A percentile compares a stretch with the other conserved stretches of the same genome.
These are phyloP conservation scores for Pterocles burchelli DNA, from an alignment of 2,113 vertebrate species.

Conservation along the genomic window DNA sequence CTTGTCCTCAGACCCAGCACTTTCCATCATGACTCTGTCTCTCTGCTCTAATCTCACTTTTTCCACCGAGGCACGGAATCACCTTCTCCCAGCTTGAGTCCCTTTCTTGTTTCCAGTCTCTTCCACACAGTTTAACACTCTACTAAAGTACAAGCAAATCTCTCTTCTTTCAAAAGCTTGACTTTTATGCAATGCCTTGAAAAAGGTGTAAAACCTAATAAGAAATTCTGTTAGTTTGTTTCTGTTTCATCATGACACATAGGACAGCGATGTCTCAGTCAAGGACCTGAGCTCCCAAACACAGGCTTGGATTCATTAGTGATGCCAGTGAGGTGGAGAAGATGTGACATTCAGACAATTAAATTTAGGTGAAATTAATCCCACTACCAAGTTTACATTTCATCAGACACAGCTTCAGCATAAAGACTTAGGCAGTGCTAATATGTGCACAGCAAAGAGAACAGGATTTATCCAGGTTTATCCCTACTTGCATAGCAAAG, in stretches of 20 bases:
- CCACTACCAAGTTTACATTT: neutral
- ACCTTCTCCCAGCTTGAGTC: neutral
- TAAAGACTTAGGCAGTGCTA: neutral
- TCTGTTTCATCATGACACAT: neutral
- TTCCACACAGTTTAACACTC: neutral
- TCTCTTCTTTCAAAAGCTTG: neutral
- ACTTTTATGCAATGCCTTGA: neutral
- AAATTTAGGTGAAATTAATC: neutral
- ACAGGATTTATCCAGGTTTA: neutral
- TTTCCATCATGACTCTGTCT: rapidly evolving
- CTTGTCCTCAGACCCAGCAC: rapidly evolving
- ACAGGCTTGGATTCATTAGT: neutral
- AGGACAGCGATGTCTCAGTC: neutral
- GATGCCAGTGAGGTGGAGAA: neutral
- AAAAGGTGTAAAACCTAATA: neutral
- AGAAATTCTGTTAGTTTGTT: neutral
- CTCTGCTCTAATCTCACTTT: neutral
- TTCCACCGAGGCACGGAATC: neutral
- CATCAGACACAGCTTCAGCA: neutral
- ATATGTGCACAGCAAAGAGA: neutral
- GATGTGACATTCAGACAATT: neutral
- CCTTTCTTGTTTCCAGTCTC: neutral
- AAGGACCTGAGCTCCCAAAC: neutral
- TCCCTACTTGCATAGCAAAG: neutral
- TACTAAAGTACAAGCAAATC: neutral